Conservation (phyloP, 2,797 vertebrate genomes). For the Thaleichthys pacificus region DNA sequence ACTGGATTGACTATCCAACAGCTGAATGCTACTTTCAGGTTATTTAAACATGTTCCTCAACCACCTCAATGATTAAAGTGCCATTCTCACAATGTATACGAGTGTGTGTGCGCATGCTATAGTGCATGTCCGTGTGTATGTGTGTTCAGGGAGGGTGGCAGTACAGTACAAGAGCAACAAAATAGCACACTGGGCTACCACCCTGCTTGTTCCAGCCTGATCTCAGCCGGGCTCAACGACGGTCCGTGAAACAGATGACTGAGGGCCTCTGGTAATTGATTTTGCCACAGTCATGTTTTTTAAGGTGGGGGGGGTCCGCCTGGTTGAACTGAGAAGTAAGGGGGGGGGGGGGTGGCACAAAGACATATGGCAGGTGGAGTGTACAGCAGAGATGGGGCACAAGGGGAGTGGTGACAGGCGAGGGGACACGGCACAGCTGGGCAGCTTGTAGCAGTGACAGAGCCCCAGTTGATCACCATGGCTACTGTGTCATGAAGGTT, state of each 20-base stretch:
- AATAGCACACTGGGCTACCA: background rate
- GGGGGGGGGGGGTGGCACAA: background rate
- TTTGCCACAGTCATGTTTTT: slow-evolving; percentile 10
- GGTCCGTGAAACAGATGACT: background rate
- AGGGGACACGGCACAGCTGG: slow-evolving; percentile 19
- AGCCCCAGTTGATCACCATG: background rate
- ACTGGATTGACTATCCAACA: too few species aligned
- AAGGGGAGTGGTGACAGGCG: slow-evolving; percentile 13
- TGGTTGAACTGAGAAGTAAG: background rate
- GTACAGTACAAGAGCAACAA: background rate
- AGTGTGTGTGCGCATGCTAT: background rate
- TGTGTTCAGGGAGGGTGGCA: background rate
- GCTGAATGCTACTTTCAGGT: too few species aligned
- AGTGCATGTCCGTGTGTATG: background rate
- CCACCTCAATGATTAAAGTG: background rate
- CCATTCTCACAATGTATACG: background rate
- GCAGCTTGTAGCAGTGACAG: background rate
- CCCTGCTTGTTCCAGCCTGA: background rate
- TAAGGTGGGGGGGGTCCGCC: background rate
- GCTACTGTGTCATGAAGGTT: background rate
- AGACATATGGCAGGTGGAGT: slow-evolving; percentile 13
- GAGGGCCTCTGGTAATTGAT: slow-evolving; percentile 14
- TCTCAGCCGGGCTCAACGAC: background rate
- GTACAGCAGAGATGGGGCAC: background rate
- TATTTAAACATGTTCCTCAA: too few species aligned